Percentiles rank a stretch among this genome's conserved stretches.
phyloP scores from a whole-genome alignment of 2,113 vertebrate genomes.

The Psettodes erumei region DNA sequence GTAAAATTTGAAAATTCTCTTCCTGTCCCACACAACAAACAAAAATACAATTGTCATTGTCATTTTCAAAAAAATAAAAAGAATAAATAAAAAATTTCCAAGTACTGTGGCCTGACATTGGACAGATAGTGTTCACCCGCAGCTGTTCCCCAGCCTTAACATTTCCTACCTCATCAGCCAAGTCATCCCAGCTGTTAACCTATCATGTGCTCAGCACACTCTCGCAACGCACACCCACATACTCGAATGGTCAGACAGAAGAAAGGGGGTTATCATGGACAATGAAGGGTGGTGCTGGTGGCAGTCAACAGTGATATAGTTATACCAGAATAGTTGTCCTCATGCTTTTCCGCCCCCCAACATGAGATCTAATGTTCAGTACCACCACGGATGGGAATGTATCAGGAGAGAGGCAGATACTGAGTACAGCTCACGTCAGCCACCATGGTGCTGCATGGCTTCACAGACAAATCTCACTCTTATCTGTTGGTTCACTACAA shows the following conservation, averaged over 20 bases:
- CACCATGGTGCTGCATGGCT: background rate
- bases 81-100: no score
- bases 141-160: slow-evolving; percentile 57
- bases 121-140: slow-evolving; percentile 41
- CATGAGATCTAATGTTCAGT: background rate
- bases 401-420: background rate
- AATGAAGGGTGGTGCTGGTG: slow-evolving; percentile 3
- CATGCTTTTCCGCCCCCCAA: background rate
- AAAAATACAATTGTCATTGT: background rate
- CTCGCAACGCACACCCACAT: background rate
- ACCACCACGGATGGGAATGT: background rate
- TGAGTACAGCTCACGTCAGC: background rate
- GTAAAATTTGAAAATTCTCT: background rate
- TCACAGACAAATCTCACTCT: background rate
- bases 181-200: slow-evolving; percentile 52
- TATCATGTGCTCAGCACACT: slow-evolving; percentile 37
- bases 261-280: background rate
- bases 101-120: slow-evolving; percentile 12
- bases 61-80: background rate
- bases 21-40: background rate
- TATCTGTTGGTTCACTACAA: background rate
- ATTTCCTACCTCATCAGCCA: slow-evolving; percentile 55
- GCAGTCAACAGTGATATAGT: background rate
- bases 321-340: slow-evolving; percentile 24
- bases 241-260: slow-evolving; percentile 7